Evolutionary conservation across 2,113 vertebrate species (phyloP), one percentile per base, ranked within the genome.

Genomic region (Plectropomus leopardus): DNA sequence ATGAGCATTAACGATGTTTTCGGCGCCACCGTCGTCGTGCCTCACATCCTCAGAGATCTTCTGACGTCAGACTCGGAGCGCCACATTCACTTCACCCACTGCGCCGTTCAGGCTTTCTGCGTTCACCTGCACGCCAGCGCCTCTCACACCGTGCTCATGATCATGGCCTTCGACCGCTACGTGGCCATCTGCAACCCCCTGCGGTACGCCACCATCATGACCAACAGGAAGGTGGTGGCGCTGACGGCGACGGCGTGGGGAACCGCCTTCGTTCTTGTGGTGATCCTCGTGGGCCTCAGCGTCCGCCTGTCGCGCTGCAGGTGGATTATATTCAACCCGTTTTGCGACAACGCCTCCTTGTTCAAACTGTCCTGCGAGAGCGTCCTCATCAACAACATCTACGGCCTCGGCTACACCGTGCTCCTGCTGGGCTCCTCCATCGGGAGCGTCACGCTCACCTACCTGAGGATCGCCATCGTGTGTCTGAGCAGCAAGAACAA

Each of bases 91-190:
- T 93, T 91, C 24, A 4, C 21, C 0, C 64, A 80, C 28, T 94
- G 94, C 30, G 92, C 24, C 0, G 6, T 78, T n/a, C 94, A 95
- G 66, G 92, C 92, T 1, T 94, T 93, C 30, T 90, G 76, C 3
- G 63, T 55, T 9, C 94, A 95, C 17, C 7, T 88, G 4, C 60
- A 88, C 7, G 24, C 1, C 0, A n/a, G 74, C 21, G 13, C 57
- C 0, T 44, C 72, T 1, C 88, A 92, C 64, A 85, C 89, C 0
- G 85, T 94, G 19, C 84, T 95, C 19, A 93, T 93, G 9, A 82
- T 89, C 61, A 95, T 94, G 94, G 92, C 36, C 0, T 91, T 92
- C 11, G 93, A 94, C 71, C 85, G 94, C 32, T 94, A 93, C 7
- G 82, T 93, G 74, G 93, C 94, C 68, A 94, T 95, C 78, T 93